phyloP scores from a whole-genome alignment of 2,888 invertebrate species.

The Aromia moschata region DNA sequence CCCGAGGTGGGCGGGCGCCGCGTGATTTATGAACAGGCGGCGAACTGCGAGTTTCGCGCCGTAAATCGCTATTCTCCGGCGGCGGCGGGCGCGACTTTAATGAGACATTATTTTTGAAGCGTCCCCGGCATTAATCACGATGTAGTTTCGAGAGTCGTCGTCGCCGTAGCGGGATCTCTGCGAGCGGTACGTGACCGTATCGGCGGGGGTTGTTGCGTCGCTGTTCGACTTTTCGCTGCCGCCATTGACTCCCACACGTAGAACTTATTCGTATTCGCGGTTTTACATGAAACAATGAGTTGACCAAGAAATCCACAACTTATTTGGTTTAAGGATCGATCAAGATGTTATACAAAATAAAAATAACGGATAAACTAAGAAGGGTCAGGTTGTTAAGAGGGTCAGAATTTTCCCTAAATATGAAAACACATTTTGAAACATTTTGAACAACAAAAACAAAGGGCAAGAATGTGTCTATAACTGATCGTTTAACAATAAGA shows the following conservation, averaged over 20 bases:
- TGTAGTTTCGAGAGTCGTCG: constrained; percentile 42
- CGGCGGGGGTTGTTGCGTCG: constrained; percentile 29
- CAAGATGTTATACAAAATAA: no score
- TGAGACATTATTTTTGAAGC: constrained; percentile 61
- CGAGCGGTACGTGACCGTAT: constrained; percentile 41
- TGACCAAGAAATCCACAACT: no score
- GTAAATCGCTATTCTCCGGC: constrained; percentile 57
- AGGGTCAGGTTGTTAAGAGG: no score
- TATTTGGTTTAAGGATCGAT: no score
- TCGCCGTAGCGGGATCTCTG: constrained; percentile 42
- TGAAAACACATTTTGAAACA: no score
- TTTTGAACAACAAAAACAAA: no score
- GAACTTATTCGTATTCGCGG: background rate
- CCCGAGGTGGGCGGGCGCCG: constrained; percentile 36
- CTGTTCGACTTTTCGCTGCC: constrained; percentile 19
- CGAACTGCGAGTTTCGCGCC: constrained; percentile 54
- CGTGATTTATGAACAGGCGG: constrained; percentile 56
- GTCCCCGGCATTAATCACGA: constrained; percentile 56
- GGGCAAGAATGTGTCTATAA: no score
- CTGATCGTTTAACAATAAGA: no score
- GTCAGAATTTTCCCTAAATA: no score
- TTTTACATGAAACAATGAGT: no score
- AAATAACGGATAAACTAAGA: no score
- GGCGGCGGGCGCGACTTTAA: constrained; percentile 56
- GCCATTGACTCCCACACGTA: constrained; percentile 26